phyloP scores from a whole-genome alignment of 1,140 invertebrate genomes.

The Drosophila lacertosa region DNA sequence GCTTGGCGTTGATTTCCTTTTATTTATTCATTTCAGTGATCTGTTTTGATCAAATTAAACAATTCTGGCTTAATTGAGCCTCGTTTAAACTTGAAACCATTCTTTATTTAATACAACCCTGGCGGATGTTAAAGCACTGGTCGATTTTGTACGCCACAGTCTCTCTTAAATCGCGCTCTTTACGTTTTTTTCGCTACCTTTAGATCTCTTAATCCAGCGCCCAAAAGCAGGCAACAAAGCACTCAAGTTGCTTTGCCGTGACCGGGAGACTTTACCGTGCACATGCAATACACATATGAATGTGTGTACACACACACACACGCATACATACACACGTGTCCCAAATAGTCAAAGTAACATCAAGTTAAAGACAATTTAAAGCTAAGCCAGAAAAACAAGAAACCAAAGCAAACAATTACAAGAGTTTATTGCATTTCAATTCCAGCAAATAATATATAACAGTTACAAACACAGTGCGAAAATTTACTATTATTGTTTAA shows the following conservation, averaged over 20 bases:
- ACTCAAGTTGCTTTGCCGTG: conserved; percentile 3
- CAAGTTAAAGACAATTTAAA: conserved; percentile 6
- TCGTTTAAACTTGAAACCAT: no score
- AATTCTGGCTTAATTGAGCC: no score
- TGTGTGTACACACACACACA: conserved; percentile 7
- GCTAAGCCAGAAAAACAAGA: conserved; percentile 9
- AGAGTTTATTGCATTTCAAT: conserved; percentile 48
- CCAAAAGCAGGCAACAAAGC: conserved; percentile 42
- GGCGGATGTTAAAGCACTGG: no score
- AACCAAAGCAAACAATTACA: conserved; percentile 43
- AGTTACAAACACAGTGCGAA: conserved; percentile 19
- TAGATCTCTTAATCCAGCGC: conserved; percentile 32
- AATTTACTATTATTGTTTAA: conserved; percentile 34
- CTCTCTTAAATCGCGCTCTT: no score
- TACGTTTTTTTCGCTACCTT: no score
- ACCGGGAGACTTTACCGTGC: conserved; percentile 26
- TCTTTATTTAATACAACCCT: no score
- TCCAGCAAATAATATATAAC: conserved; percentile 28
- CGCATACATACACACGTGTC: conserved; percentile 18
- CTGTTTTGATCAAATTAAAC: no score
- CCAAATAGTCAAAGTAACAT: conserved; percentile 19
- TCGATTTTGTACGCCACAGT: no score
- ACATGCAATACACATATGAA: conserved; percentile 23
- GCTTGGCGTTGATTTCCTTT: no score
- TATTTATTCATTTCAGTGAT: no score